phyloP scores from a whole-genome alignment of 2,113 vertebrate species.

The Marmota flaviventris region DNA sequence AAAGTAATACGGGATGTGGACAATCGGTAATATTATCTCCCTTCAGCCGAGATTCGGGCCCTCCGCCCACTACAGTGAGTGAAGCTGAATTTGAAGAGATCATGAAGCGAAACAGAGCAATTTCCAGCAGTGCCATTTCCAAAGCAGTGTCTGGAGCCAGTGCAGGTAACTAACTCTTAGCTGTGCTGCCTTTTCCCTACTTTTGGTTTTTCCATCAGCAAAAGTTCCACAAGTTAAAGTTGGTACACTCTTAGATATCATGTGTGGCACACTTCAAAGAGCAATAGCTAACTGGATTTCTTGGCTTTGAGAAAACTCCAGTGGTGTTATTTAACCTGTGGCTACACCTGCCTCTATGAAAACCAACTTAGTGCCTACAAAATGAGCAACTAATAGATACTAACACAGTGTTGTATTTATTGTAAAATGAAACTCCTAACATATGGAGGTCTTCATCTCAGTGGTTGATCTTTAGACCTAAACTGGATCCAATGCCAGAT shows the following conservation, averaged over 20 bases:
- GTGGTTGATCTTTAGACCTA: background rate
- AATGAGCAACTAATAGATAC: background rate
- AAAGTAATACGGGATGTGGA: background rate
- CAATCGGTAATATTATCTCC: background rate
- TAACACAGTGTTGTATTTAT: background rate
- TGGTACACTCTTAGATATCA: background rate
- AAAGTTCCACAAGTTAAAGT: background rate
- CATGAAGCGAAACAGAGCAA: constrained; percentile 96
- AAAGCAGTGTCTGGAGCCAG: constrained; percentile 96
- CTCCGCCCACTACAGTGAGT: constrained; percentile 82
- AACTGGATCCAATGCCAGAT: background rate
- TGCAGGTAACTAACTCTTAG: constrained; percentile 88
- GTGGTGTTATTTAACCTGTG: background rate
- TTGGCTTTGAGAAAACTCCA: background rate
- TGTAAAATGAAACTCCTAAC: background rate
- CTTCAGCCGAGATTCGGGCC: constrained; percentile 89
- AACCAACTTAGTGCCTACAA: background rate
- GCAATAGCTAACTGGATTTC: background rate
- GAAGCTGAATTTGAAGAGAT: constrained; percentile 95
- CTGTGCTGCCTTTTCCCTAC: rapidly evolving
- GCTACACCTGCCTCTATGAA: background rate
- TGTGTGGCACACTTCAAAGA: background rate
- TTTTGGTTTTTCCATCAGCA: background rate
- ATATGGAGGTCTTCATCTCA: background rate
- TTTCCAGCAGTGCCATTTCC: constrained; percentile 97